A percentile compares a stretch with the other conserved stretches of the same genome.
Evolutionary conservation across 2,113 vertebrate genomes (phyloP).

Genomic region (Sialia sialis): DNA sequence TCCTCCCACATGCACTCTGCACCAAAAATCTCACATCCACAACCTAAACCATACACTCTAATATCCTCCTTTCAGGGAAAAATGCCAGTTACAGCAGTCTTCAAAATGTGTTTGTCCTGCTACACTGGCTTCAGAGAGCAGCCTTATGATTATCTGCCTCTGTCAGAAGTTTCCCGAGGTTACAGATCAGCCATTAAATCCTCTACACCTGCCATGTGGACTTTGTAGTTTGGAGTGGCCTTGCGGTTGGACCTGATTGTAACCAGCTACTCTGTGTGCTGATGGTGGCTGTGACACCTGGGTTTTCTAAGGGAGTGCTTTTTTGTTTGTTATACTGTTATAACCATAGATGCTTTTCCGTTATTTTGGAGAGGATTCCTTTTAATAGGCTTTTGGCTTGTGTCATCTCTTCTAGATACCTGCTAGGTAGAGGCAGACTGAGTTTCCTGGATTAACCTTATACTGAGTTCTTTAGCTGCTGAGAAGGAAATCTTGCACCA

Average conservation of each 20-base stretch:
- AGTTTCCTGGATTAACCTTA: neutral
- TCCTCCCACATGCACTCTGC: accelerated
- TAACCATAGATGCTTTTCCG: accelerated
- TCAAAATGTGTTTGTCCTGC: neutral
- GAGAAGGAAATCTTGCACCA: neutral
- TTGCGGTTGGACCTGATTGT: neutral
- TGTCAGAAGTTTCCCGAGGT: neutral
- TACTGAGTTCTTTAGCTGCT: neutral
- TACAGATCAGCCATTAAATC: neutral
- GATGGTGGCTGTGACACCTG: neutral
- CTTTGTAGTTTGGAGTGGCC: neutral
- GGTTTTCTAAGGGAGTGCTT: neutral
- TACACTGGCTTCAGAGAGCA: neutral
- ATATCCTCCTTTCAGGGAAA: neutral
- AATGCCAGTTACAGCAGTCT: neutral
- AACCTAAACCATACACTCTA: neutral
- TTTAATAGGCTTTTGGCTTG: neutral
- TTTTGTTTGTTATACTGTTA: neutral
- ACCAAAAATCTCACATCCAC: neutral
- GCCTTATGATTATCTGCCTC: neutral
- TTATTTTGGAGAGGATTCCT: neutral
- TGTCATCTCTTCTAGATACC: neutral
- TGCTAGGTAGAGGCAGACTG: neutral
- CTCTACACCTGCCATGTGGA: neutral
- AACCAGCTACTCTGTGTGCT: neutral